phyloP scores from a whole-genome alignment of 2,888 invertebrate species.

The Sphinx pinastri region DNA sequence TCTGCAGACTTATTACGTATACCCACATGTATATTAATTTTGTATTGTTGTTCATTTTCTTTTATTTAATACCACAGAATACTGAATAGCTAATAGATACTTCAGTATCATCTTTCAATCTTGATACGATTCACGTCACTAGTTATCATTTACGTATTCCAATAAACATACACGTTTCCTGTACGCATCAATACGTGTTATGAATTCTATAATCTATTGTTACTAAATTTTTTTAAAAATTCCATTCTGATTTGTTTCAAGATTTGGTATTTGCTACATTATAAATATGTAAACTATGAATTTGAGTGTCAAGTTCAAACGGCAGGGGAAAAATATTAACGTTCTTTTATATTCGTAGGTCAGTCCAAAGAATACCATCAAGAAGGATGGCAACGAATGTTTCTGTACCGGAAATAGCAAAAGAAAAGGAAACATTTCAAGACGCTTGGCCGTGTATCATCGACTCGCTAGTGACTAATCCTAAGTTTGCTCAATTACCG shows the following conservation, averaged over 20 bases:
- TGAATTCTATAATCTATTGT: no score
- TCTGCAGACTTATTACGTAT: no score
- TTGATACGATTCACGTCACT: not conserved
- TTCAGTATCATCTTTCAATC: not conserved
- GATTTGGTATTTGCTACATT: no score
- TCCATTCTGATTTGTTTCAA: no score
- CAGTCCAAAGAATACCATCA: not conserved
- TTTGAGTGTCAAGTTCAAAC: no score
- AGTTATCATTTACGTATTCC: not conserved
- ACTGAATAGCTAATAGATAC: not conserved
- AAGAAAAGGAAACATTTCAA: slow-evolving; percentile 65
- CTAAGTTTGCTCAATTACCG: slow-evolving; percentile 59
- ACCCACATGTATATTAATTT: no score
- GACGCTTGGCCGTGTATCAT: slow-evolving; percentile 63
- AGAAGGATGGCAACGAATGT: slow-evolving; percentile 55
- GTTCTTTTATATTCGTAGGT: not conserved
- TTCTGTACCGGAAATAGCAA: slow-evolving; percentile 57
- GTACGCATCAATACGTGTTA: not conserved
- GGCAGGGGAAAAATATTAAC: not conserved
- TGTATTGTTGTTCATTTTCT: no score
- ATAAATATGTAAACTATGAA: no score
- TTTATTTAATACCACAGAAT: no score
- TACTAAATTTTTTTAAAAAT: no score
- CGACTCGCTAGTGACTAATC: slow-evolving; percentile 52
- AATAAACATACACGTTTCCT: slow-evolving; percentile 1